These are phyloP conservation scores for Brachyistius frenatus DNA, from an alignment of 2,113 vertebrate genomes.

Conservation along the genomic window DNA sequence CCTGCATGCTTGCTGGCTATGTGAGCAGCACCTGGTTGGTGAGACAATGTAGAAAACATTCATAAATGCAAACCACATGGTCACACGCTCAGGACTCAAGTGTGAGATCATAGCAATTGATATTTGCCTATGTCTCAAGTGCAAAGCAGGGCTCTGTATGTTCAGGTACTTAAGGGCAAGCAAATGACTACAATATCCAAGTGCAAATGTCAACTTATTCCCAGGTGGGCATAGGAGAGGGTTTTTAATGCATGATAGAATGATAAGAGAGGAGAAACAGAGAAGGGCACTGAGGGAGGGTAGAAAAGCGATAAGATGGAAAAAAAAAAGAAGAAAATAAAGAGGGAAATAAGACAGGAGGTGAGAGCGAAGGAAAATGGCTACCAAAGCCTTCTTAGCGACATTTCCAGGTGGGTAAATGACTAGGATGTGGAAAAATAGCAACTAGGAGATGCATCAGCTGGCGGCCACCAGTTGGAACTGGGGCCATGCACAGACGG, in stretches of 20 bases:
- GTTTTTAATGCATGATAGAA: slow-evolving; percentile 56
- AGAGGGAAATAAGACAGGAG: slow-evolving; percentile 24
- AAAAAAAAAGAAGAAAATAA: neutral
- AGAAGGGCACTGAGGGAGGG: slow-evolving; percentile 4
- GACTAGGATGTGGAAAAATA: slow-evolving; percentile 65
- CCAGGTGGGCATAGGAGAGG: slow-evolving; percentile 36
- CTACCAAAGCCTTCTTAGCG: slow-evolving; percentile 62
- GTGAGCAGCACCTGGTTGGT: neutral
- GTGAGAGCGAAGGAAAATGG: slow-evolving; percentile 41
- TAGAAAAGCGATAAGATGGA: slow-evolving; percentile 7
- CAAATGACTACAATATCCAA: slow-evolving; percentile 73
- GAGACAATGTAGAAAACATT: neutral
- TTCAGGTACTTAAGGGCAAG: slow-evolving; percentile 56
- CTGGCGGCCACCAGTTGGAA: slow-evolving; percentile 43
- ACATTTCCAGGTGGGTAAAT: slow-evolving; percentile 77
- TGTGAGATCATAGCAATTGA: slow-evolving; percentile 34
- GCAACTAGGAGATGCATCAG: slow-evolving; percentile 55
- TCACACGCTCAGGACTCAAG: slow-evolving; percentile 16
- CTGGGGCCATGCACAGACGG: slow-evolving; percentile 40
- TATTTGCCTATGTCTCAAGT: slow-evolving; percentile 66
- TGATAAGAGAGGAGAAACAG: slow-evolving; percentile 55
- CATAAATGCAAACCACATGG: slow-evolving; percentile 26
- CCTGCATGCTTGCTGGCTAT: neutral
- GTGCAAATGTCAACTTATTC: slow-evolving; percentile 74
- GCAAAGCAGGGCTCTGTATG: slow-evolving; percentile 60